Evolutionary conservation across 1,140 invertebrate species (phyloP), one percentile per base, ranked within the genome.

Genomic region (Chironomus tepperi): DNA sequence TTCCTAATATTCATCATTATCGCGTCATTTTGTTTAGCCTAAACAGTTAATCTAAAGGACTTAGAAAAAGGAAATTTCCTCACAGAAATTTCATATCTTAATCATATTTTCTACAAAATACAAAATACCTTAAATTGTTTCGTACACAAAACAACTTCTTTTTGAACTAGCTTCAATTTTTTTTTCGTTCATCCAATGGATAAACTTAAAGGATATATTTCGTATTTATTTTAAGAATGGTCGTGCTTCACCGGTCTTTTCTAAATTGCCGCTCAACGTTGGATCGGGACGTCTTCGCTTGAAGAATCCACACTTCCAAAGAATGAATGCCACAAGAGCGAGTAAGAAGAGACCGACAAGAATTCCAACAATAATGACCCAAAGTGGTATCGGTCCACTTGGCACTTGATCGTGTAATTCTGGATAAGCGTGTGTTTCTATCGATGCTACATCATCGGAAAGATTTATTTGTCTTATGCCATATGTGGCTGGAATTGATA

Each of bases 271-370:
- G 6, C 91, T 92, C 0, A 94, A 79, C 16, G 92, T 94, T 0
- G 89, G 90, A 81, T 94, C 92, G 8, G 91, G 90, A 76, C 91
- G 86, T 81, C 90, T 88, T 74, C 91, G 80, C 80, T 94, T 94
- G 84, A 97, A 97, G 86, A 97, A 97, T 67, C 94, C 94, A 42
- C 91, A 85, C 83, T 92, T 94, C 89, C 92, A 94, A 21, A 96
- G 80, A 3, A 90, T 81, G 19, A 93, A 84, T n/a, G 90, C 91
- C 42, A 96, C 83, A 0, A 94, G 77, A 8, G 93, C 86, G 21
- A 97, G 84, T 2, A 96, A 83, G 75, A 96, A 80, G 15, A 97
- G 80, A 18, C 95, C 95, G 1, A 88, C 88, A 73, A 93, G 84
- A 24, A 93, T 87, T 43, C 93, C 89, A 5, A 93, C 83, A 75